Evolutionary conservation across 1,140 invertebrate species (phyloP), one percentile per base, ranked within the genome.

Genomic region (Wasmannia auropunctata): DNA sequence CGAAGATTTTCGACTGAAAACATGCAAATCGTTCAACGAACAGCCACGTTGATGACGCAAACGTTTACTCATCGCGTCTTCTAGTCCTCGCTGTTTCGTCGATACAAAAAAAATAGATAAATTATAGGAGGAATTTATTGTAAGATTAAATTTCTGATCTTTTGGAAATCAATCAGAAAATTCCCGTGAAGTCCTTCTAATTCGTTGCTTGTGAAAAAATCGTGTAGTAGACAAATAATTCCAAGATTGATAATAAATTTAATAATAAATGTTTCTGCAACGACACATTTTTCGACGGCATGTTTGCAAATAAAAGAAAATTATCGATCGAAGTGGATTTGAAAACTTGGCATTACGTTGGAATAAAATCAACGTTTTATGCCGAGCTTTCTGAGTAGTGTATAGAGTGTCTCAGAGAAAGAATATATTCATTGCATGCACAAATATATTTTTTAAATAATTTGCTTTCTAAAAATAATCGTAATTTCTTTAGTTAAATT

Each of bases 11-110:
- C 58, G 51, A 87, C 34, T 54, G 56, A 69, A 85, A 79, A 7
- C 58, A 85, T 54, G 49, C 49, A 62, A 31, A 67, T 70, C 54
- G 60, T 25, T 70, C 54, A n/a, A 85, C 28, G 58, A 28, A 63
- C 22, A 65, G 37, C 62, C 40, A 81, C 37, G 34, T 83, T 34
- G 65, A 58, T 65, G 76, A 81, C 60, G 58, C 46, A 84, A 81
- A 69, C 62, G 69, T 58, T 69, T 80, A 74, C 86, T 87, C 72
- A 87, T 88, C 60, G 67, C 87, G 88, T 89, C 88, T 92, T 92
- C 92, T 92, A 93, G 92, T 92, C 92, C 86, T 85, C 84, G 83
- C 72, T 85, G 87, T 80, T 86, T 87, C 80, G 86, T 88, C 54
- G 31, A 60, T 34, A 72, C 37, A 58, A 83, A 72, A 81, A 54